Conservation (phyloP, 2,888 invertebrate species). For the Xanthorhoe designata region DNA sequence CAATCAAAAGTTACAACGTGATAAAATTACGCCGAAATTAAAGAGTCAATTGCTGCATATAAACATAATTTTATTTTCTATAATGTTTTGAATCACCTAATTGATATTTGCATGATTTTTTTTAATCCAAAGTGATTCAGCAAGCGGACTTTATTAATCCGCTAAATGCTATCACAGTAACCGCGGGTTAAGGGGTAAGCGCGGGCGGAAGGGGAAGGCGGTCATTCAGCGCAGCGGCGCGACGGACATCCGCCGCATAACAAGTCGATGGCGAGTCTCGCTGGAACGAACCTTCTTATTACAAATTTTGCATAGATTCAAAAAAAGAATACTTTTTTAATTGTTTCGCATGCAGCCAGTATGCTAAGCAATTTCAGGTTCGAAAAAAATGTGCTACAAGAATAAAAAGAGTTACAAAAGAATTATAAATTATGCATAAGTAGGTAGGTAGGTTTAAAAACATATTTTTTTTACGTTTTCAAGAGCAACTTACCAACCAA, state of each 20-base stretch:
- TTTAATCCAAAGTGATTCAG: neutral
- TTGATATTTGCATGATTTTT: neutral
- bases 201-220: slow-evolving; percentile 80
- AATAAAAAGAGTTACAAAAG: too few species aligned
- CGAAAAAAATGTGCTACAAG: too few species aligned
- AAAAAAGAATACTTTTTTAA: slow-evolving; percentile 58
- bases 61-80: neutral
- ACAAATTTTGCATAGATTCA: slow-evolving; percentile 73
- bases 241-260: slow-evolving; percentile 86
- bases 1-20: too few species aligned
- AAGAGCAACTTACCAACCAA: too few species aligned
- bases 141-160: slow-evolving; percentile 4
- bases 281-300: slow-evolving; percentile 73
- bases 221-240: slow-evolving; percentile 85
- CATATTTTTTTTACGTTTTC: too few species aligned
- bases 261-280: slow-evolving; percentile 82
- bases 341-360: slow-evolving; percentile 23
- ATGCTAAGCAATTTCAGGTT: too few species aligned
- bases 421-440: too few species aligned
- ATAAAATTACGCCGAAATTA: neutral
- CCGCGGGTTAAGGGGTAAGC: slow-evolving; percentile 50
- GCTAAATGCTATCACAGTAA: slow-evolving; percentile 50
- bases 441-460: too few species aligned
- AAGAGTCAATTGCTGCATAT: neutral
- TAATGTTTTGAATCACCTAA: neutral